These are phyloP conservation scores for Lutraria rhynchaena DNA, from an alignment of 1,140 invertebrate genomes.

Conservation along the genomic window DNA sequence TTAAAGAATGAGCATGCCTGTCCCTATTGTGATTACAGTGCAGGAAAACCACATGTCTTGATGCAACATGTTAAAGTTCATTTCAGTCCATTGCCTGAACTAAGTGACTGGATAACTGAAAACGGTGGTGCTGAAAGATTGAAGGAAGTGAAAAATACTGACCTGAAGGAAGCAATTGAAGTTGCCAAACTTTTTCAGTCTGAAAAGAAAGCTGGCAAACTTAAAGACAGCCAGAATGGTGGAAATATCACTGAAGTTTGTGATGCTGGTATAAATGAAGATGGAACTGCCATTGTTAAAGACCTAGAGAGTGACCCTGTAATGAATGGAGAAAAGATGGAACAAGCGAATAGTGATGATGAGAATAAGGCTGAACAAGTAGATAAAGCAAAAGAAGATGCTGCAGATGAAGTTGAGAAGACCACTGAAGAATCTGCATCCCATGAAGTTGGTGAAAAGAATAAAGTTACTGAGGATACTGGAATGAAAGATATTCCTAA, in stretches of 20 bases:
- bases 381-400: conserved; percentile 1
- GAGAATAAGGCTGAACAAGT: neutral
- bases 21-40: conserved; percentile 92
- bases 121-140: conserved; percentile 75
- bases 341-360: neutral
- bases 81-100: conserved; percentile 84
- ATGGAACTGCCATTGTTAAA: neutral
- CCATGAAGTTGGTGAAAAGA: neutral
- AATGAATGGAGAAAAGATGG: neutral
- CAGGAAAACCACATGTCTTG: conserved; percentile 89
- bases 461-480: neutral
- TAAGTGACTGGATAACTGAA: conserved; percentile 77
- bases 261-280: conserved; percentile 30
- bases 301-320: neutral
- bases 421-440: conserved; percentile 2
- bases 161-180: conserved; percentile 74
- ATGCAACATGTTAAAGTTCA: conserved; percentile 92
- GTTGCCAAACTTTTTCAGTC: conserved; percentile 69
- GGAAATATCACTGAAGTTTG: conserved; percentile 7
- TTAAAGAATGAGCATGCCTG: conserved; percentile 87
- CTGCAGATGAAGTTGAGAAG: too few species aligned
- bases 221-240: neutral
- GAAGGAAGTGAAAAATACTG: conserved; percentile 70
- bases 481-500: too few species aligned
- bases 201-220: conserved; percentile 18